These are phyloP conservation scores for Nannoperca australis DNA, from an alignment of 2,797 vertebrate species.

Conservation along the genomic window DNA sequence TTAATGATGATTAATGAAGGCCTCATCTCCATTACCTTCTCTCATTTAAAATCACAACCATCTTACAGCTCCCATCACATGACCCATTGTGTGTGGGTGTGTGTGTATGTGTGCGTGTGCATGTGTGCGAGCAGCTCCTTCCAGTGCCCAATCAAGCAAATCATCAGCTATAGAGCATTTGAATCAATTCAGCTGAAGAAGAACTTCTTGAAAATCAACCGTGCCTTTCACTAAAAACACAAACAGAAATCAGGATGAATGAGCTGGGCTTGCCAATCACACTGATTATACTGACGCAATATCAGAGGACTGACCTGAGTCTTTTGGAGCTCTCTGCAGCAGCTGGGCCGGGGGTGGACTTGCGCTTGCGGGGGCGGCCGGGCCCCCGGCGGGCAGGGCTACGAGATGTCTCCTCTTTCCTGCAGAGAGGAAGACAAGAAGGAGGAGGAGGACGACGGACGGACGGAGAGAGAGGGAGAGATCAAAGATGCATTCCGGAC, in stretches of 20 bases:
- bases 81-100: slow-evolving; percentile 33
- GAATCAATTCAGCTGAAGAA: slow-evolving; percentile 81
- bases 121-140: slow-evolving; percentile 53
- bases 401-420: slow-evolving; percentile 93
- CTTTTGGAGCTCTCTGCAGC: slow-evolving; percentile 83
- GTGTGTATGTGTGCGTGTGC: slow-evolving; percentile 7
- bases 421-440: slow-evolving; percentile 66
- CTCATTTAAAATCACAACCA: slow-evolving; percentile 81
- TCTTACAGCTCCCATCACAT: slow-evolving; percentile 68
- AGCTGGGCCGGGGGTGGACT: slow-evolving; percentile 80
- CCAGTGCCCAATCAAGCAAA: slow-evolving; percentile 81
- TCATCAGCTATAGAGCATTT: slow-evolving; percentile 78
- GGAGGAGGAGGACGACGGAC: slow-evolving; percentile 38
- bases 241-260: slow-evolving; percentile 81
- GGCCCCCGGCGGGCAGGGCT: slow-evolving; percentile 93
- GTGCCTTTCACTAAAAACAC: slow-evolving; percentile 79
- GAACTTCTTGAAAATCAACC: slow-evolving; percentile 83
- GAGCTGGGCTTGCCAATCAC: slow-evolving; percentile 79
- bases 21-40: slow-evolving; percentile 79
- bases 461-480: neutral
- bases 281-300: slow-evolving; percentile 73
- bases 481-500: slow-evolving; percentile 60
- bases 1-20: slow-evolving; percentile 85
- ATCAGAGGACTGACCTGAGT: slow-evolving; percentile 89
- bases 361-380: slow-evolving; percentile 93